Evolutionary conservation across 2,113 vertebrate genomes (phyloP).

Genomic region (Gavia stellata): DNA sequence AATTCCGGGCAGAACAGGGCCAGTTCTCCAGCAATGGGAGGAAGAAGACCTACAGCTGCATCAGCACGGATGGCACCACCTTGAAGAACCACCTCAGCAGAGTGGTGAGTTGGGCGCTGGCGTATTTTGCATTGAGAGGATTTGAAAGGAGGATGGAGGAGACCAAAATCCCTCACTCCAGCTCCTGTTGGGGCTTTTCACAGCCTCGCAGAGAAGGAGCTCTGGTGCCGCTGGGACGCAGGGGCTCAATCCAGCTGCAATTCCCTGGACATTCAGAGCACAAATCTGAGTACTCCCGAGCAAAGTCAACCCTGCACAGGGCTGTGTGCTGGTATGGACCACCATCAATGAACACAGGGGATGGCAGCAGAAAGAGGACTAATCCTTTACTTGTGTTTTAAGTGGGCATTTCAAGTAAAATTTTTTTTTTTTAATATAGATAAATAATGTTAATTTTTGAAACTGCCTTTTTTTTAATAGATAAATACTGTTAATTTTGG

Average conservation of each 20-base stretch:
- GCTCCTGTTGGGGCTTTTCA: background rate
- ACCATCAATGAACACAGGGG: background rate
- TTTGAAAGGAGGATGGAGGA: background rate
- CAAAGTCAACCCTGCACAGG: background rate
- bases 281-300: background rate
- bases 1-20: background rate
- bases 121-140: background rate
- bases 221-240: background rate
- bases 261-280: background rate
- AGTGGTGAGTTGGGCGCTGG: background rate
- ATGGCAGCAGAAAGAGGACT: background rate
- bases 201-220: background rate
- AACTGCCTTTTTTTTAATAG: background rate
- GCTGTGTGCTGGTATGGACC: background rate
- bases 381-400: background rate
- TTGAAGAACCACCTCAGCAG: background rate
- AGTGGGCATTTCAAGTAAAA: background rate
- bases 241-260: background rate
- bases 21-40: background rate
- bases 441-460: background rate
- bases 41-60: background rate
- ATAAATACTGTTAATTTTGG: background rate
- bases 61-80: fast-evolving
- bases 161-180: background rate
- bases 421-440: too few species aligned